Conservation (phyloP, 1,140 invertebrate genomes). For the Solen grandis region DNA sequence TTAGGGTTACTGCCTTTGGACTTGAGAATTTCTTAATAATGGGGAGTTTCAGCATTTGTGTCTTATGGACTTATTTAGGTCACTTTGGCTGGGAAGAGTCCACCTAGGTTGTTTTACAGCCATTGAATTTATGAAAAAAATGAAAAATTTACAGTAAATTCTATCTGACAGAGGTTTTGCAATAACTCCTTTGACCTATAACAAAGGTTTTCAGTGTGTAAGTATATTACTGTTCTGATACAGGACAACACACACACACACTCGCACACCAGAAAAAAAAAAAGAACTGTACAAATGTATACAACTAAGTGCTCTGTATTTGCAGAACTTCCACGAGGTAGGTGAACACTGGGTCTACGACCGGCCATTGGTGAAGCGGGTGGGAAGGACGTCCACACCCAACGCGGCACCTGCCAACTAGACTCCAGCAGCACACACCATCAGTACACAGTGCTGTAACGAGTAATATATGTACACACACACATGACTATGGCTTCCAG, state of each 20-base stretch:
- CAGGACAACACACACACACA: background rate
- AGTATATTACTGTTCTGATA: background rate
- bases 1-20: too few relatives aligned
- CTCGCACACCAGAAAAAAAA: background rate
- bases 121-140: too few relatives aligned
- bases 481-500: background rate
- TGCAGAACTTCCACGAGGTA: conserved; percentile 83
- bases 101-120: too few relatives aligned
- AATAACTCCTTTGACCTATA: too few relatives aligned
- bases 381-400: conserved; percentile 41
- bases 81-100: too few relatives aligned
- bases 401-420: background rate
- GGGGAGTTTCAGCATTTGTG: too few relatives aligned
- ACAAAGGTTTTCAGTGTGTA: too few relatives aligned
- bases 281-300: background rate
- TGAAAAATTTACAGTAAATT: background rate
- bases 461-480: too few relatives aligned
- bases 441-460: too few relatives aligned
- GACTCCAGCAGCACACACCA: background rate
- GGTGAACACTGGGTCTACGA: conserved; percentile 85
- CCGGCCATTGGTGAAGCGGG: conserved; percentile 80
- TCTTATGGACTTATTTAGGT: too few relatives aligned
- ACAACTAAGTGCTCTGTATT: conserved; percentile 30
- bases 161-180: too few relatives aligned
- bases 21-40: too few relatives aligned